Percentiles rank a stretch among this genome's conserved stretches.
Evolutionary conservation across 1,140 invertebrate genomes (phyloP).

Genomic region (Drosophila nasuta): DNA sequence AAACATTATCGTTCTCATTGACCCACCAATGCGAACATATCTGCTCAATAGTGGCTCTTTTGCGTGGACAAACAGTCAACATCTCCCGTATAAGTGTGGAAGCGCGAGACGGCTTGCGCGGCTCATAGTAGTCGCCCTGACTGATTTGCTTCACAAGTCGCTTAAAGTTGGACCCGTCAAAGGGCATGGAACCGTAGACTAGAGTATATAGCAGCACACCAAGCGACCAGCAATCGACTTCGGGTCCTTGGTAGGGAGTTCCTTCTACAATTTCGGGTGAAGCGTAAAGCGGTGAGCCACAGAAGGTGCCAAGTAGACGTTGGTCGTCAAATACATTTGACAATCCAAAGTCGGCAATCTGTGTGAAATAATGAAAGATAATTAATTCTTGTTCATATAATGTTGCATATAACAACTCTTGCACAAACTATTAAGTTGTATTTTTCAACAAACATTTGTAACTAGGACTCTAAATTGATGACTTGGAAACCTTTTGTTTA

Average conservation of each 20-base stretch:
- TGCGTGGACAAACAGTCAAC: constrained; percentile 95
- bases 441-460: no score
- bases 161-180: constrained; percentile 99
- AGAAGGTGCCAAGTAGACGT: constrained; percentile 96
- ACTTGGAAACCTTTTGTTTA: no score
- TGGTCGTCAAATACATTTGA: constrained; percentile 98
- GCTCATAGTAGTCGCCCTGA: constrained; percentile 98
- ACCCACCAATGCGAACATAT: constrained; percentile 98
- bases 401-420: not conserved
- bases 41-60: constrained; percentile 96
- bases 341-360: constrained; percentile 99
- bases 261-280: constrained; percentile 99
- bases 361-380: constrained; percentile 30
- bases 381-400: not conserved
- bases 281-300: constrained; percentile 98
- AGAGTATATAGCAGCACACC: constrained; percentile 98
- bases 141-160: constrained; percentile 98
- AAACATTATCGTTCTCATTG: constrained; percentile 93
- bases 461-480: no score
- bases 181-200: constrained; percentile 99
- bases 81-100: constrained; percentile 97
- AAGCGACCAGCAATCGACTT: constrained; percentile 97
- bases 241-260: constrained; percentile 98
- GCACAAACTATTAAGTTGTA: no score
- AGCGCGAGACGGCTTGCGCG: constrained; percentile 97